Conservation (phyloP, 30 jellyfish, hydroid and myxozoan genomes). For the Pelagia noctiluca region DNA sequence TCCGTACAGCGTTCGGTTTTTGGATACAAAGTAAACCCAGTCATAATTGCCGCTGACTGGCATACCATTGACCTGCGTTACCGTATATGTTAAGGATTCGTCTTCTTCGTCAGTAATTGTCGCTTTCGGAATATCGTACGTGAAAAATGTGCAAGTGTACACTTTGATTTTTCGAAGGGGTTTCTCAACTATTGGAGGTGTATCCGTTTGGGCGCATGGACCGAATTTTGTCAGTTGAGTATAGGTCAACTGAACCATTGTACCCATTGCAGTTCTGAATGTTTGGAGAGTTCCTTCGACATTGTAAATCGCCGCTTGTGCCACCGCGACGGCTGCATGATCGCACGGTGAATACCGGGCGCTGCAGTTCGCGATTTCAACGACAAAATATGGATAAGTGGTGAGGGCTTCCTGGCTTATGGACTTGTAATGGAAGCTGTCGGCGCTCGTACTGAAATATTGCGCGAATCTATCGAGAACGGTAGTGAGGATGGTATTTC, state of each 20-base stretch:
- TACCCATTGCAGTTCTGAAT: constrained; percentile 45
- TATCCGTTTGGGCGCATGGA: constrained; percentile 22
- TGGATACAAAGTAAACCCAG: constrained; percentile 41
- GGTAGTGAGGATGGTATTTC: not conserved
- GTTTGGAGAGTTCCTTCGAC: constrained; percentile 2
- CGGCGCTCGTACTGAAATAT: constrained; percentile 22
- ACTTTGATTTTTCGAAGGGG: constrained; percentile 16
- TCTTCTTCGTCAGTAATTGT: constrained; percentile 57
- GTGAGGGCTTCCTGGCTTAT: not conserved
- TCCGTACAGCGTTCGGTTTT: constrained; percentile 30
- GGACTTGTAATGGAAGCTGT: constrained; percentile 3
- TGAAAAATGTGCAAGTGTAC: constrained; percentile 39
- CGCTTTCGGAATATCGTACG: constrained; percentile 20
- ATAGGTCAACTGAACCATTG: not conserved
- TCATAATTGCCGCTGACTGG: constrained; percentile 48
- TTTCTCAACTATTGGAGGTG: constrained; percentile 31
- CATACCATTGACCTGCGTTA: constrained; percentile 55
- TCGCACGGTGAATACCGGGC: constrained; percentile 29
- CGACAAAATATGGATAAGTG: constrained; percentile 9
- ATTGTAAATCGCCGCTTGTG: not conserved
- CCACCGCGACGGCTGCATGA: not conserved
- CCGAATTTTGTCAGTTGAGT: constrained; percentile 16
- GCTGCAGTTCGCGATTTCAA: constrained; percentile 38
- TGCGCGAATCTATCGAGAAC: constrained; percentile 28
- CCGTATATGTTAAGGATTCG: constrained; percentile 24